Evolutionary conservation across 2,113 vertebrate species (phyloP), one percentile per base, ranked within the genome.

Genomic region (Axis porcinus): DNA sequence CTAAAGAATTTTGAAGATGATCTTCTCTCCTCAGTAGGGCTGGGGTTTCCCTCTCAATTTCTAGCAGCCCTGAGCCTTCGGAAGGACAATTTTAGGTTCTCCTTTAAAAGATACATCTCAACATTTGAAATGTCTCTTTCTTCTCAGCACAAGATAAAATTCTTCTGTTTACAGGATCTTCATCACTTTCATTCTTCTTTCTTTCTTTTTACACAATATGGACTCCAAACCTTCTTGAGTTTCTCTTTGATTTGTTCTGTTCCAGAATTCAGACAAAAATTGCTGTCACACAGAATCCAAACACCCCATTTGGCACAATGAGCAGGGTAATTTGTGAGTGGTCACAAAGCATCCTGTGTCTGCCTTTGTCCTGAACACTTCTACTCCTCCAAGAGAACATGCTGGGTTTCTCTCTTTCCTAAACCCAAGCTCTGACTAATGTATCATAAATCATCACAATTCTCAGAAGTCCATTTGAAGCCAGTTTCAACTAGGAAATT

Each of bases 1-100:
- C 23, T 86, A 95, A 96, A 96, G 82, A 88, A 87, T 85, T 62
- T 94, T 83, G n/a, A 93, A 89, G 45, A 64, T 45, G 54, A 86
- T 79, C 33, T 89, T 86, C 70, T 86, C 52, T 89, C 70, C 67
- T 89, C 1, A 0, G 30, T 17, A 87, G 40, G 43, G 25, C 15
- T 50, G 54, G 3, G 30, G 50, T 25, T 83, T 95, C 23, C n/a
- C 52, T 81, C 17, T 33, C 13, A 86, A 89, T 91, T 55, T 28
- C 43, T 27, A 43, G 47, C 54, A 58, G 54, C 62, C 27, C 11
- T 47, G 79, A 90, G 33, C 30, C 62, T n/a, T 9, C 43, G 28
- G 28, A 19, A 84, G 19, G 47, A 64, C 17, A 86, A 40, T 36
- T 30, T 45, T 84, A 62, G 94, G 52, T 86, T 70, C 4, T 74